Evolutionary conservation across 2,888 invertebrate species (phyloP).

Genomic region (Platycheirus rosarum): DNA sequence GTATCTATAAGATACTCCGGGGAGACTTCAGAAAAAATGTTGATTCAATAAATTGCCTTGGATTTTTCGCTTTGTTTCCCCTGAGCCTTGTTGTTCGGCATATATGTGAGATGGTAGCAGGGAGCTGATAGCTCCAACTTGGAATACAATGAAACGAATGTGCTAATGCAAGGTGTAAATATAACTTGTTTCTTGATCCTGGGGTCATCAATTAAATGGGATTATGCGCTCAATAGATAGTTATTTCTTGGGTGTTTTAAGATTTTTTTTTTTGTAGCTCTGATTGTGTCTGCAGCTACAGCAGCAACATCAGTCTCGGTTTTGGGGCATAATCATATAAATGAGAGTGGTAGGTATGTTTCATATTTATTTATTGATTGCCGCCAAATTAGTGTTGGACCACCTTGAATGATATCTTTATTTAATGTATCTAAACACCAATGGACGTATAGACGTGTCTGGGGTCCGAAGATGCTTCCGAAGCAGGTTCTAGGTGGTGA

Average conservation of each 20-base stretch:
- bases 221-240: constrained; percentile 66
- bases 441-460: no score
- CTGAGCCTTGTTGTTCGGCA: neutral
- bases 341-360: constrained; percentile 14
- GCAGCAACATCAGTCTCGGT: constrained; percentile 5
- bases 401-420: constrained; percentile 47
- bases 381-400: constrained; percentile 67
- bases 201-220: constrained; percentile 72
- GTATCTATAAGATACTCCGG: neutral
- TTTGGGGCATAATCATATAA: constrained; percentile 30
- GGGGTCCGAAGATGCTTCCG: no score
- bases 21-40: constrained; percentile 56
- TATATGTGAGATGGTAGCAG: constrained; percentile 15
- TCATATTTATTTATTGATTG: constrained; percentile 66
- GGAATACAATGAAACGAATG: constrained; percentile 63
- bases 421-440: constrained; percentile 42
- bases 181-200: constrained; percentile 66
- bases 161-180: constrained; percentile 74
- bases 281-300: constrained; percentile 8
- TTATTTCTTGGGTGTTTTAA: constrained; percentile 32
- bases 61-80: constrained; percentile 63
- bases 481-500: no score
- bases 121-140: constrained; percentile 9
- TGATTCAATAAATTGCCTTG: constrained; percentile 72
- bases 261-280: neutral